Evolutionary conservation across 2,113 vertebrate genomes (phyloP), one percentile per base, ranked within the genome.

Genomic region (Pseudonaja textilis): DNA sequence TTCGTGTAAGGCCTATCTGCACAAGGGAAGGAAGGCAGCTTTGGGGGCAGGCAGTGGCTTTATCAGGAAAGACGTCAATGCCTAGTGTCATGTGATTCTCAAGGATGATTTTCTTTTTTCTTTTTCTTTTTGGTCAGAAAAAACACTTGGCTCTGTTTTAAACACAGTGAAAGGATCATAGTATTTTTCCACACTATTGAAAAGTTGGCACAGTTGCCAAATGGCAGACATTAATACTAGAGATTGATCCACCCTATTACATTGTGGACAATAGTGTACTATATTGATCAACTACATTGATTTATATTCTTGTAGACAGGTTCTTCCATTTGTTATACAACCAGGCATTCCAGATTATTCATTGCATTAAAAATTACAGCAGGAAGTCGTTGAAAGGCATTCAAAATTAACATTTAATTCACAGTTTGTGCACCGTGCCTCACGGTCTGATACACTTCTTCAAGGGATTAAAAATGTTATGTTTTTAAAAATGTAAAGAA

Each of bases 1-100:
- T 85, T 11, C 92, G 29, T 0, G 0, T 55, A 25, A 92, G 54
- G 47, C 25, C 56, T 5, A 26, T 23, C 34, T 39, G 47, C 39
- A 3, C 57, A 14, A 0, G 0, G 47, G 7, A 47, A 5, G 47
- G 47, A 47, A 5, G 42, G 5, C 52, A 0, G 0, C 0, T 47
- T 88, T n/a, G 11, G 20, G 89, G 90, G 92, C 90, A 92, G 88
- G 29, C 87, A 34, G 34, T 0, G 2, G 56, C 64, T 93, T 94
- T 93, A 93, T 85, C 86, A 0, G 0, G 2, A 2, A 90, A 85
- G 64, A 91, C 0, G 0, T 88, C 94, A 94, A 47, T 0, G 0
- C 55, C 59, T 85, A 25, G 1, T 0, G 47, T 90, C 91, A 81
- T 29, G 1, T 11, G 57, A 42, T 85, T 93, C 94, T 96, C 92